Evolutionary conservation across 2,113 vertebrate species (phyloP).

Genomic region (Nematolebias whitei): DNA sequence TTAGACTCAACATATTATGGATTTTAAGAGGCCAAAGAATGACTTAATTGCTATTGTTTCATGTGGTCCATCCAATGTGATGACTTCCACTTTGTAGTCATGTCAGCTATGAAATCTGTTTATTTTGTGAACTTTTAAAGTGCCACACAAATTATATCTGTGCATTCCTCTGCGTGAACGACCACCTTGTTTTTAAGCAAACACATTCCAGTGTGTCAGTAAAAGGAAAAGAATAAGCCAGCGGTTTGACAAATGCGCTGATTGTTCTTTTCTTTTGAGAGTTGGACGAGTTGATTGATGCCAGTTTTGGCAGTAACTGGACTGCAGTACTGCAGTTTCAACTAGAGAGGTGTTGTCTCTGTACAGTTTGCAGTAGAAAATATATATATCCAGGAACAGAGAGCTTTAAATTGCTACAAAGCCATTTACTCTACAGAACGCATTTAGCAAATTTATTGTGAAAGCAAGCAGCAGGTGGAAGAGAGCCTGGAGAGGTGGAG

Average conservation of each 20-base stretch:
- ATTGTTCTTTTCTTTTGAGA: not conserved
- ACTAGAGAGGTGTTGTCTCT: not conserved
- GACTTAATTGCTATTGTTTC: conserved; percentile 68
- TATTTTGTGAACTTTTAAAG: conserved; percentile 52
- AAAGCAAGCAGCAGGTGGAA: no score
- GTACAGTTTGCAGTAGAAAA: no score
- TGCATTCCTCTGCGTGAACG: conserved; percentile 45
- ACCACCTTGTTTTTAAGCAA: conserved; percentile 31
- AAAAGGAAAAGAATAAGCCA: conserved; percentile 8
- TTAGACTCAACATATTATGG: conserved; percentile 59
- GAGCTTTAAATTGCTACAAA: no score
- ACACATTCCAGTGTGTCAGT: conserved; percentile 5
- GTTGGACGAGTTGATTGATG: not conserved
- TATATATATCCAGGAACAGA: no score
- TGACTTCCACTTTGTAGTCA: conserved; percentile 66
- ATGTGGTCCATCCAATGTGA: conserved; percentile 63
- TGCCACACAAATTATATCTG: conserved; percentile 4
- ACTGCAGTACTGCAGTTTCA: no score
- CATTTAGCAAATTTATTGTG: no score
- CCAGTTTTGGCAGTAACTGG: not conserved
- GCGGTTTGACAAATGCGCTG: conserved; percentile 6
- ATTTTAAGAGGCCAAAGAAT: conserved; percentile 59
- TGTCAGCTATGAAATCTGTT: conserved; percentile 56
- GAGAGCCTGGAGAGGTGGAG: no score
- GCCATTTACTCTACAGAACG: no score